Base-by-base conservation (phyloP, 2,888 invertebrate species). In the Empis livida region DNA sequence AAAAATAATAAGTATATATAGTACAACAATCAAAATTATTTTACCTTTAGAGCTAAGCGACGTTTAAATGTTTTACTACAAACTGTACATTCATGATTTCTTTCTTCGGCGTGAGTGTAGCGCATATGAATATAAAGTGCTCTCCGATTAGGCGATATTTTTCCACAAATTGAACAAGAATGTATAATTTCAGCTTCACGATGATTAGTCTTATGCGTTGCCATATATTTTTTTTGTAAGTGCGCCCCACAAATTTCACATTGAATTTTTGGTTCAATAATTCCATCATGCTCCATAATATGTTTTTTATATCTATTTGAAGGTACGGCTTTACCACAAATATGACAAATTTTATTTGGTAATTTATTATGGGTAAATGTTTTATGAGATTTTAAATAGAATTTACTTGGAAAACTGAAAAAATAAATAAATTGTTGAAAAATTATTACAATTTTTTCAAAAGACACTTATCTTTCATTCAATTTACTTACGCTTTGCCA, bases 211-310 rank as follows among this genome's bases (percentile, higher is more conserved):
- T 20, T 20, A 23, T 23, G 20, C 9, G 35, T n/a, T 10, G 14
- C 10, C 13, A 42, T 27, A 10, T 44, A 49, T 49, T 65, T 61
- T 48, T 67, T 62, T 49, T 67, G 67, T 16, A 65, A 58, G 66
- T 65, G 66, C 8, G 64, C 62, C 0, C 64, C 66, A 44, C 68
- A 68, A 44, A 63, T 60, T 5, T 62, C 55, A 35, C 68, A 68
- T 54, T 67, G 65, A 4, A 67, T 58, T 46, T 63, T 63, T 8
- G 67, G 65, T 43, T 60, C 58, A 6, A 56, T 60, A 0, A 63
- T 58, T 13, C 62, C 63, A 1, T 61, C 59, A 42, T 68, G 67
- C 49, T 61, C 61, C 39, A 60, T 45, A 32, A 63, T 63, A 52
- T 67, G 66, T 1, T 61, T 62, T 42, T 63, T 61, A 44, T 66